phyloP scores from a whole-genome alignment of 2,797 vertebrate genomes.

The Gastrophryne carolinensis region DNA sequence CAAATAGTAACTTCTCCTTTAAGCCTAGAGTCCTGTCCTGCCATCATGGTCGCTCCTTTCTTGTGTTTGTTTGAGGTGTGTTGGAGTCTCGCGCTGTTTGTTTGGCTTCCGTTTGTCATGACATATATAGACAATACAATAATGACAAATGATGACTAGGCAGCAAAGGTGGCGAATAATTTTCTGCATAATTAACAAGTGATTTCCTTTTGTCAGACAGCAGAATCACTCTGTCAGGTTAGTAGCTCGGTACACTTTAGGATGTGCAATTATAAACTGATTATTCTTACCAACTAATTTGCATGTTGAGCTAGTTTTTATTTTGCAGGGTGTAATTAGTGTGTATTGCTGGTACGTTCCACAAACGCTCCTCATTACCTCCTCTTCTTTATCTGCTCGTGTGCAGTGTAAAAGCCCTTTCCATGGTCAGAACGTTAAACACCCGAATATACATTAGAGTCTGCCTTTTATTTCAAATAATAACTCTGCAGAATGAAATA shows the following conservation, averaged over 20 bases:
- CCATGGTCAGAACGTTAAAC: too few species aligned
- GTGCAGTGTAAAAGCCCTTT: too few species aligned
- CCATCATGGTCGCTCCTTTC: not conserved
- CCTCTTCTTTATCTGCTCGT: not conserved
- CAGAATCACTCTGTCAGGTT: constrained; percentile 68
- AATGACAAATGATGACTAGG: constrained; percentile 24
- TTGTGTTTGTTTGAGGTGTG: not conserved
- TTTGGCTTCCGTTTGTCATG: constrained; percentile 10
- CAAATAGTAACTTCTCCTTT: too few species aligned
- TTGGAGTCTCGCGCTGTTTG: not conserved
- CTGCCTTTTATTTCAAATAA: too few species aligned
- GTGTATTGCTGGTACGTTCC: constrained; percentile 39
- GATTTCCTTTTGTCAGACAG: constrained; percentile 66
- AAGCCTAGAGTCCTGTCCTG: too few species aligned
- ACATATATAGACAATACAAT: not conserved
- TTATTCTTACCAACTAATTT: constrained; percentile 41
- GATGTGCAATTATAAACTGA: constrained; percentile 49
- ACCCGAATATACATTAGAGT: too few species aligned
- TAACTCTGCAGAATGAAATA: too few species aligned
- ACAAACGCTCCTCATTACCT: constrained; percentile 31
- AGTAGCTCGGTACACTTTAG: constrained; percentile 51
- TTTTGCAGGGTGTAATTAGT: constrained; percentile 50
- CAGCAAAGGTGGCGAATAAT: constrained; percentile 19
- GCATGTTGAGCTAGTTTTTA: constrained; percentile 48
- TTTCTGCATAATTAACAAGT: constrained; percentile 54